Percentiles rank a stretch among this genome's conserved stretches.
Conservation (phyloP, 2,113 vertebrate species). For the human (Homo sapiens) region DNA sequence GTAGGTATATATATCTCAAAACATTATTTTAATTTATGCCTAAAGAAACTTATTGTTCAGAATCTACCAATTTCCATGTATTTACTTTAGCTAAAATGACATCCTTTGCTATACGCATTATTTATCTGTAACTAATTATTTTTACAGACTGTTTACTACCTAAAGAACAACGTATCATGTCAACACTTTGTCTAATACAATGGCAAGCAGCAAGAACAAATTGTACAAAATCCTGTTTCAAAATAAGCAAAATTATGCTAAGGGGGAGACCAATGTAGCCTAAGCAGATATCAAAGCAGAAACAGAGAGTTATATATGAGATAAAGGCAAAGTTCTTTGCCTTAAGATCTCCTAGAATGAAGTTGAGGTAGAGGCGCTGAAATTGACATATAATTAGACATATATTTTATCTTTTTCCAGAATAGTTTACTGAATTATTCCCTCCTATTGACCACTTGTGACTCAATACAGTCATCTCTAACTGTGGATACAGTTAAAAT, state of each 20-base stretch:
- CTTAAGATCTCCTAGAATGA: neutral
- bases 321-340: neutral
- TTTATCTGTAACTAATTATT: slow-evolving; percentile 48
- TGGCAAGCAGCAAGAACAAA: slow-evolving; percentile 1
- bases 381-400: slow-evolving; percentile 18
- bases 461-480: neutral
- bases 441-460: neutral
- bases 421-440: neutral
- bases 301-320: neutral
- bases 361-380: neutral
- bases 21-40: neutral
- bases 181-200: neutral
- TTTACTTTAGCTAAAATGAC: slow-evolving; percentile 48
- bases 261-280: neutral
- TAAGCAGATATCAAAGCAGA: neutral
- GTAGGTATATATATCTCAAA: neutral
- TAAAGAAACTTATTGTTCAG: slow-evolving; percentile 24
- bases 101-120: neutral
- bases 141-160: slow-evolving; percentile 20
- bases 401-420: neutral
- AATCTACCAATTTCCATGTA: neutral
- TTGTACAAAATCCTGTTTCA: neutral
- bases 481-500: neutral
- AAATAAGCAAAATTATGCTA: slow-evolving; percentile 19
- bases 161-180: neutral